A percentile compares a stretch with the other conserved stretches of the same genome.
phyloP scores from a whole-genome alignment of 2,113 vertebrate species.

The Notothenia rossii region DNA sequence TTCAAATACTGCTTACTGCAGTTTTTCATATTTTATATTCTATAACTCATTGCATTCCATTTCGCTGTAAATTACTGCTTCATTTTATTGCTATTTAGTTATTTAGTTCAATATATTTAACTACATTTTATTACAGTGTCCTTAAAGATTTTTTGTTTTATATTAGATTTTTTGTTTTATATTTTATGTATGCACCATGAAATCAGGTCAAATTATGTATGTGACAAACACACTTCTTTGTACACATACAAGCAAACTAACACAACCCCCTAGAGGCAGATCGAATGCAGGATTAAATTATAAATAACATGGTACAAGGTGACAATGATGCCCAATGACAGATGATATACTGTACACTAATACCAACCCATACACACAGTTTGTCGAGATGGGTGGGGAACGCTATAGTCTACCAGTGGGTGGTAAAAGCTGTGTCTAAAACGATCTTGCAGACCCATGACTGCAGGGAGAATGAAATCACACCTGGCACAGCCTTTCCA shows the following conservation, averaged over 20 bases:
- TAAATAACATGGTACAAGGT: constrained; percentile 35
- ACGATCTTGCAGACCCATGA: constrained; percentile 66
- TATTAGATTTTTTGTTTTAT: no score
- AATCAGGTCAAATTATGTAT: no score
- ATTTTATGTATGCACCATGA: no score
- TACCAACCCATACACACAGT: constrained; percentile 14
- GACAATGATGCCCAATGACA: constrained; percentile 26
- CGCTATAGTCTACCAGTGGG: constrained; percentile 48
- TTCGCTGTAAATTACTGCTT: no score
- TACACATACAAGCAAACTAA: constrained; percentile 20
- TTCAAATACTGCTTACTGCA: no score
- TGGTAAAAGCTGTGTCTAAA: constrained; percentile 69
- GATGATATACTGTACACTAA: constrained; percentile 24
- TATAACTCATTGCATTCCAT: no score
- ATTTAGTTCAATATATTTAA: no score
- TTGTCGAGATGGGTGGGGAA: constrained; percentile 32
- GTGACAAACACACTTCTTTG: constrained; percentile 19
- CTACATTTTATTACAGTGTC: no score
- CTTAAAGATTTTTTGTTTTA: no score
- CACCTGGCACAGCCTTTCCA: constrained; percentile 65
- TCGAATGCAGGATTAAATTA: constrained; percentile 21
- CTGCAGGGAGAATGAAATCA: constrained; percentile 70
- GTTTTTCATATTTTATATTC: no score
- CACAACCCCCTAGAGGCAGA: constrained; percentile 16
- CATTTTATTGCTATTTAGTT: no score